Percentiles rank a stretch among this genome's conserved stretches.
Evolutionary conservation across 2,888 invertebrate species (phyloP).

Genomic region (Protodeltote pygarga): DNA sequence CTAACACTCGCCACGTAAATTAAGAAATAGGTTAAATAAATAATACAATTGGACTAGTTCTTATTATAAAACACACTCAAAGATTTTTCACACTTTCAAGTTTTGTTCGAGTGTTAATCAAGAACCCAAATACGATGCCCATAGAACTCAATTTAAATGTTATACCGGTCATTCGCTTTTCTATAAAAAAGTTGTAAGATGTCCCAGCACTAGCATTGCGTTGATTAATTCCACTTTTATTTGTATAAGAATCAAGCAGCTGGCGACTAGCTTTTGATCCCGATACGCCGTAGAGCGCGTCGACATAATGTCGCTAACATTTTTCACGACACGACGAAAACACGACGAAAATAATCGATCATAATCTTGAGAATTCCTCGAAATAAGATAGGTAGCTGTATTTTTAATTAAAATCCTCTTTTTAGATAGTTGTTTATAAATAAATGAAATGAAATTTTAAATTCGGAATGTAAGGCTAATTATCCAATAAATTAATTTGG

Average conservation of each 20-base stretch:
- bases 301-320: slow-evolving; percentile 76
- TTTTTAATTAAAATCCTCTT: slow-evolving; percentile 58
- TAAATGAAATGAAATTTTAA: slow-evolving; percentile 29
- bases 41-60: background rate
- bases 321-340: slow-evolving; percentile 77
- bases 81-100: no score
- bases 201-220: slow-evolving; percentile 70
- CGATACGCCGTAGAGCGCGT: slow-evolving; percentile 76
- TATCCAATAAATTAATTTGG: slow-evolving; percentile 41
- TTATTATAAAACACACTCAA: background rate
- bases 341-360: slow-evolving; percentile 82
- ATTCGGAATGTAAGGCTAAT: slow-evolving; percentile 37
- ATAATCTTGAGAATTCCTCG: slow-evolving; percentile 76
- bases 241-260: slow-evolving; percentile 81
- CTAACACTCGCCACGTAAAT: background rate
- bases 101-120: no score
- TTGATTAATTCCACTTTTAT: slow-evolving; percentile 85
- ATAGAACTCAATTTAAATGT: background rate
- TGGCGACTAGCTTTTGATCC: slow-evolving; percentile 80
- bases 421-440: slow-evolving; percentile 43
- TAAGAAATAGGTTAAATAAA: background rate
- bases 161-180: slow-evolving; percentile 11
- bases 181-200: slow-evolving; percentile 26
- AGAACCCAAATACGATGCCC: no score
- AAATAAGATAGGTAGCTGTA: slow-evolving; percentile 66